A percentile compares a stretch with the other conserved stretches of the same genome.
phyloP scores from a whole-genome alignment of 2,113 vertebrate species.

The Podiceps cristatus region DNA sequence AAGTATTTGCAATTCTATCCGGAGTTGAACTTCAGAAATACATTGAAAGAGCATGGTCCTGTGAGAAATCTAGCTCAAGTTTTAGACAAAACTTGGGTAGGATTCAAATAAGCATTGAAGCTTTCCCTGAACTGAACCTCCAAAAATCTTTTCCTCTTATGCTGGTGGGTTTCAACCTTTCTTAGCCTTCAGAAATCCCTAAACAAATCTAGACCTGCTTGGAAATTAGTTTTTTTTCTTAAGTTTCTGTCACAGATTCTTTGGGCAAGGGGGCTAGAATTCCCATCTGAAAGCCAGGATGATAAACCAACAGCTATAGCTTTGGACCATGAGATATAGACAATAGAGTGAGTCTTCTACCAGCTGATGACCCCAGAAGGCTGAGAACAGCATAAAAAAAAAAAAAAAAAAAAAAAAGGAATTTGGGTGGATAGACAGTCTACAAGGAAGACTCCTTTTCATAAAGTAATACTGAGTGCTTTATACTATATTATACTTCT shows the following conservation, averaged over 20 bases:
- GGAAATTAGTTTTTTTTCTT: neutral
- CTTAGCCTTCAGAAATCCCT: neutral
- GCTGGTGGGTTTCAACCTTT: neutral
- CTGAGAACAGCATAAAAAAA: neutral
- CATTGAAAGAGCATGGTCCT: neutral
- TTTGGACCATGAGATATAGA: neutral
- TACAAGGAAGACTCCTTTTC: neutral
- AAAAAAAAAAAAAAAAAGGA: no score
- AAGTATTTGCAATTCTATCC: constrained; percentile 5
- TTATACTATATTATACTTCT: neutral
- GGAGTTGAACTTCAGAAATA: neutral
- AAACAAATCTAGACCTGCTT: neutral
- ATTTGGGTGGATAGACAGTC: neutral
- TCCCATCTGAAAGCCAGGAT: neutral
- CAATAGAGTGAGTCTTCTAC: neutral
- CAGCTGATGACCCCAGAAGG: neutral
- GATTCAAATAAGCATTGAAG: neutral
- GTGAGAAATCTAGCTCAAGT: neutral
- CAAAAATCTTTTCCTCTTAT: neutral
- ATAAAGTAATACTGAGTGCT: neutral
- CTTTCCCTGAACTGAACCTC: neutral
- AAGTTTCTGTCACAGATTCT: neutral
- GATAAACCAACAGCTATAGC: neutral
- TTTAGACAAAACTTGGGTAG: neutral
- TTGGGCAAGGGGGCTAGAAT: neutral